Evolutionary conservation across 2,888 invertebrate genomes (phyloP), one percentile per base, ranked within the genome.

Genomic region (Drosophila peninsularis): DNA sequence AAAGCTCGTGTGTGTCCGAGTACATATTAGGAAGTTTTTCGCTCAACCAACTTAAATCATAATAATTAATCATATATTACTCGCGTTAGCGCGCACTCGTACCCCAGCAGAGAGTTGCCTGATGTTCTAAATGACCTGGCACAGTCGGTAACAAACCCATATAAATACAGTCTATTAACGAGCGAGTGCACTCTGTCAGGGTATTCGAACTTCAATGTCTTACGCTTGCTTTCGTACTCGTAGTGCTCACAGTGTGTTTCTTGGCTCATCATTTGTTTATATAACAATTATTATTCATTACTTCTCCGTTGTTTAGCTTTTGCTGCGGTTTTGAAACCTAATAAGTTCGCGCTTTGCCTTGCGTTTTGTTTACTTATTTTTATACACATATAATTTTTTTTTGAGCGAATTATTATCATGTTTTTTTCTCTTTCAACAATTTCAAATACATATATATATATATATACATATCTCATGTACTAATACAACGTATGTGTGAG

Each of bases 251-350:
- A 34, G 42, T 68, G 62, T 44, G 73, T 62, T 75, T 45, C 52
- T 71, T 76, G 71, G 78, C 76, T 87, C 81, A 87, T 80, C 78
- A 64, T 71, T 76, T 79, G 75, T 75, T 62, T 80, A 82, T 72
- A 80, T 72, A 73, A 82, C 70, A 71, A 69, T 74, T 71, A 78
- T 76, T 67, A 72, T 71, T 64, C 68, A 68, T 63, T 73, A 58
- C 47, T 57, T 66, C 70, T 75, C 73, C 69, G 68, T 70, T 75
- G 53, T 67, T 79, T 70, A 71, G 66, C 56, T 75, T 58, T 67
- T 62, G 61, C 57, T 78, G 79, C 74, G 84, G 74, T 81, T 77
- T 80, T 78, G 77, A 79, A 84, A 84, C 87, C 89, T 78, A 78
- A 64, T 67, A 73, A 78, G 84, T 73, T 80, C 78, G 68, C 64